phyloP scores from a whole-genome alignment of 2,888 invertebrate genomes.

The Thereva unica region DNA sequence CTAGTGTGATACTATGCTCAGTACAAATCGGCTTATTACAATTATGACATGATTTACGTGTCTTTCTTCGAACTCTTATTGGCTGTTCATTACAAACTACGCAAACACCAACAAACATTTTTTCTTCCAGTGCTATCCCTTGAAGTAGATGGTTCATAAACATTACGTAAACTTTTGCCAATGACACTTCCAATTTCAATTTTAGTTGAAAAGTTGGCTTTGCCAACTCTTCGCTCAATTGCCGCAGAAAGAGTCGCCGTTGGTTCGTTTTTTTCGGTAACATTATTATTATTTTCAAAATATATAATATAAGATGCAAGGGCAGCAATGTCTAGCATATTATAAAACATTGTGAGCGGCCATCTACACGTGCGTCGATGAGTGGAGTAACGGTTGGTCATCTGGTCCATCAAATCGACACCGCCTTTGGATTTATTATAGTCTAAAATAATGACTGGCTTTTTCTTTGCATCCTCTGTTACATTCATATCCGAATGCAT shows the following conservation, averaged over 20 bases:
- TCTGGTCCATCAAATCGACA: constrained; percentile 16
- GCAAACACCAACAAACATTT: no score
- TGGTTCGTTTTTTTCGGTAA: constrained; percentile 31
- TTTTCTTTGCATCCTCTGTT: constrained; percentile 15
- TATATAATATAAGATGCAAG: constrained; percentile 27
- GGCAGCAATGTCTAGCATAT: constrained; percentile 11
- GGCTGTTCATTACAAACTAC: no score
- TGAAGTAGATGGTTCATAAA: no score
- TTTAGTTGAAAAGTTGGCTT: constrained; percentile 10
- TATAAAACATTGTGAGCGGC: constrained; percentile 11
- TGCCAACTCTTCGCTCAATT: constrained; percentile 30
- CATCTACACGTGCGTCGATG: constrained; percentile 9
- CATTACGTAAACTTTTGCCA: no score
- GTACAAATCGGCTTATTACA: no score
- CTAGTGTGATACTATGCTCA: no score
- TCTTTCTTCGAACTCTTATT: no score
- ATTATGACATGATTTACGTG: no score
- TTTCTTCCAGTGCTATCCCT: no score
- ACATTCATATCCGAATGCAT: constrained; percentile 11
- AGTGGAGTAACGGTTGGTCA: not conserved
- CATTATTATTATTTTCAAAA: constrained; percentile 32
- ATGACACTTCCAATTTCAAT: constrained; percentile 15
- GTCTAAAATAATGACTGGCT: constrained; percentile 21
- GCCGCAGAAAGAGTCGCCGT: constrained; percentile 31
- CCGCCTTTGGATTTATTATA: constrained; percentile 30